A percentile compares a stretch with the other conserved stretches of the same genome.
phyloP scores from a whole-genome alignment of 2,888 invertebrate genomes.

The Aproaerema taeniolella region DNA sequence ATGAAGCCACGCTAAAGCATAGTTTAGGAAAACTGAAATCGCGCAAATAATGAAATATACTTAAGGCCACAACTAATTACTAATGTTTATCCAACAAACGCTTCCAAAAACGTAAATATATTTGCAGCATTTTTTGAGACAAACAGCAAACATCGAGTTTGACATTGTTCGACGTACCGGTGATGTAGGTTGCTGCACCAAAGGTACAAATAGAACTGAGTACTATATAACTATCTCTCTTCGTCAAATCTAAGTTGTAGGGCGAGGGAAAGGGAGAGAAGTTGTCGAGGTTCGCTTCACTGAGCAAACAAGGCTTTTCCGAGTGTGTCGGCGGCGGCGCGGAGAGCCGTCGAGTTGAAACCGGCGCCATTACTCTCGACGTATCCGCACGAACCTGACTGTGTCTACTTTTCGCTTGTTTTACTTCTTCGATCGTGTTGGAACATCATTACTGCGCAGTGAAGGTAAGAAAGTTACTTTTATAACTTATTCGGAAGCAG shows the following conservation, averaged over 20 bases:
- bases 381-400: conserved; percentile 71
- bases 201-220: conserved; percentile 45
- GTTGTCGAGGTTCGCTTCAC: conserved; percentile 50
- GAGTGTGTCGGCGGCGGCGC: conserved; percentile 49
- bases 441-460: conserved; percentile 71
- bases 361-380: conserved; percentile 72
- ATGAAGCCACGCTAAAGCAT: too few relatives aligned
- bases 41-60: too few relatives aligned
- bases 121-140: conserved; percentile 51
- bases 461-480: conserved; percentile 68
- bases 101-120: conserved; percentile 32
- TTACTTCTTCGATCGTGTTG: conserved; percentile 66
- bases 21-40: too few relatives aligned
- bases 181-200: conserved; percentile 72
- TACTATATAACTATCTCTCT: conserved; percentile 36
- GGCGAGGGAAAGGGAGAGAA: conserved; percentile 36
- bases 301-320: conserved; percentile 71
- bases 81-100: conserved; percentile 9
- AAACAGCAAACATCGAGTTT: conserved; percentile 52
- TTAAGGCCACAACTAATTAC: too few relatives aligned
- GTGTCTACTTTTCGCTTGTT: conserved; percentile 65
- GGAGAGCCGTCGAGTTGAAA: conserved; percentile 57
- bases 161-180: conserved; percentile 64
- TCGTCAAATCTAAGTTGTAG: conserved; percentile 13
- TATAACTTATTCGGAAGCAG: conserved; percentile 58